Evolutionary conservation across 2,797 vertebrate genomes (phyloP).

Genomic region (Lithobates pipiens): DNA sequence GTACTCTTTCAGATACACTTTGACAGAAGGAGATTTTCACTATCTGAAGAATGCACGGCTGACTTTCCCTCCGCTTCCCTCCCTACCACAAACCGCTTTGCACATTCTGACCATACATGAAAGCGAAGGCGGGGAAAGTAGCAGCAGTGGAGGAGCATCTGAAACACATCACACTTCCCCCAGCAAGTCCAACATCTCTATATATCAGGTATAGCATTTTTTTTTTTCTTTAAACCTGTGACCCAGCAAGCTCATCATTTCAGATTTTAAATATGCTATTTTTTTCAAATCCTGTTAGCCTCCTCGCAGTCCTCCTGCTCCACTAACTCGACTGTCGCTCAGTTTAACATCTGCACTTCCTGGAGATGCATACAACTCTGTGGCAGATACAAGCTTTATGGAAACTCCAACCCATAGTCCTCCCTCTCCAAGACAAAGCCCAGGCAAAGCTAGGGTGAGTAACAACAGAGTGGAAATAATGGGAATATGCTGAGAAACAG

Average conservation of each 20-base stretch:
- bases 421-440: background rate
- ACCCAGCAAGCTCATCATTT: background rate
- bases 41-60: constrained; percentile 96
- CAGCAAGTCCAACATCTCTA: constrained; percentile 89
- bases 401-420: constrained; percentile 3
- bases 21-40: constrained; percentile 97
- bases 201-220: constrained; percentile 86
- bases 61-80: constrained; percentile 89
- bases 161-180: constrained; percentile 73
- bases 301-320: constrained; percentile 36
- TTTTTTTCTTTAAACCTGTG: background rate
- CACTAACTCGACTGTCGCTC: constrained; percentile 79
- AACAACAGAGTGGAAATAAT: background rate
- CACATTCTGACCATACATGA: constrained; percentile 97
- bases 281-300: constrained; percentile 22
- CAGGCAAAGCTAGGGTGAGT: constrained; percentile 11
- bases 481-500: background rate
- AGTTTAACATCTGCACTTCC: constrained; percentile 90
- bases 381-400: constrained; percentile 76
- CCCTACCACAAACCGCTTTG: constrained; percentile 76
- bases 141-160: constrained; percentile 87
- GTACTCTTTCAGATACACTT: constrained; percentile 85
- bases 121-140: constrained; percentile 80
- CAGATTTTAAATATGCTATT: background rate
- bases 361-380: constrained; percentile 89